These are phyloP conservation scores for Chlorops oryzae DNA, from an alignment of 1,140 invertebrate species.

Conservation along the genomic window DNA sequence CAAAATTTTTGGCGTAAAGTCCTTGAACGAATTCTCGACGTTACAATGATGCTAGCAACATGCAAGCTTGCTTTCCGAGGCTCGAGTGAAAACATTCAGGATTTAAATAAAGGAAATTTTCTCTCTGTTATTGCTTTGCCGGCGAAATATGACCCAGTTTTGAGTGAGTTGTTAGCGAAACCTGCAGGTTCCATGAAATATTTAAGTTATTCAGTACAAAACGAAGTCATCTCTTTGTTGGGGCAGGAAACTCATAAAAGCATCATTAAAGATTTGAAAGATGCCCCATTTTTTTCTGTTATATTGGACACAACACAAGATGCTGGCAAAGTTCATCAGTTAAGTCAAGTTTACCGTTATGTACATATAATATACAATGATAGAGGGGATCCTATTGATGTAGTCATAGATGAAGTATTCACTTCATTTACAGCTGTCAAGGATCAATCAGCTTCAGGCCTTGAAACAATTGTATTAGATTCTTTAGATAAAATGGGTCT, in stretches of 20 bases:
- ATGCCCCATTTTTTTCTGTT: too few species aligned
- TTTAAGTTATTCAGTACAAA: background rate
- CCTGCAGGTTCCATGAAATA: background rate
- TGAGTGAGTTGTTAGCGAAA: background rate
- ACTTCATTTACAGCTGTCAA: too few species aligned
- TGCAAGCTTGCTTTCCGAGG: slow-evolving; percentile 16
- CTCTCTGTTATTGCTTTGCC: background rate
- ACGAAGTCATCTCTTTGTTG: background rate
- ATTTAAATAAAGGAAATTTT: background rate
- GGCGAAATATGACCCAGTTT: background rate
- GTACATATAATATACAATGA: too few species aligned
- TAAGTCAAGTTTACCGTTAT: too few species aligned
- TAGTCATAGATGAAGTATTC: too few species aligned
- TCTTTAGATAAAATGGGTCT: too few species aligned
- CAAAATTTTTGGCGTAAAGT: background rate
- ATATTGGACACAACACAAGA: too few species aligned
- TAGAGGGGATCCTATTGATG: too few species aligned
- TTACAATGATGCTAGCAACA: background rate
- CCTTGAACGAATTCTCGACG: background rate
- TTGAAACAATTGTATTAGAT: too few species aligned
- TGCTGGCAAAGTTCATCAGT: too few species aligned
- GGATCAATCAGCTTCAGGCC: too few species aligned
- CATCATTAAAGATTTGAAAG: too few species aligned
- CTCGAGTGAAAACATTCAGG: slow-evolving; percentile 13
- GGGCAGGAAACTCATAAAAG: background rate